Percentiles rank a stretch among this genome's conserved stretches.
Evolutionary conservation across 2,888 invertebrate species (phyloP).

Genomic region (Mylabris sibirica): DNA sequence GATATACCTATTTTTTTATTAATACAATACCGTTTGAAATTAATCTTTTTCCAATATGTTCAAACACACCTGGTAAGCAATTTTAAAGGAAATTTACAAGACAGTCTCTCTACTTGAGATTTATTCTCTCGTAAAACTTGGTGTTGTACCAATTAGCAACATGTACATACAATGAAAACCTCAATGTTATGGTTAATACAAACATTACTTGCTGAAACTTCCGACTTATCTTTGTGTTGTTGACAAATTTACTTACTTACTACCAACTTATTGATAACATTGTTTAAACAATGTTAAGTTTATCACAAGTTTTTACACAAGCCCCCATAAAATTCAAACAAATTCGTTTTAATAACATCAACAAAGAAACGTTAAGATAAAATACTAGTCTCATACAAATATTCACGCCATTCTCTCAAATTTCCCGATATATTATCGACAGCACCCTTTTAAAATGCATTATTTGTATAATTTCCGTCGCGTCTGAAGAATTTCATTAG

Average conservation of each 20-base stretch:
- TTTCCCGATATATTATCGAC: background rate
- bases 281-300: too few species aligned
- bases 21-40: background rate
- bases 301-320: too few species aligned
- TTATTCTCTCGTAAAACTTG: background rate
- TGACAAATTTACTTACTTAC: background rate
- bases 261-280: background rate
- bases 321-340: too few species aligned
- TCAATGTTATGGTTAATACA: background rate
- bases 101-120: background rate
- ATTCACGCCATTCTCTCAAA: background rate
- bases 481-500: constrained; percentile 28
- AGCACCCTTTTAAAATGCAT: background rate
- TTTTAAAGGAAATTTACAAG: background rate
- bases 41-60: background rate
- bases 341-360: too few species aligned
- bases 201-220: background rate
- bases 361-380: too few species aligned
- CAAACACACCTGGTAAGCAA: background rate
- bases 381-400: too few species aligned
- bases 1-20: background rate
- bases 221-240: background rate
- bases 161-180: background rate
- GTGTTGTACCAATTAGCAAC: too few species aligned
- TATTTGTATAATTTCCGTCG: background rate